Conservation (phyloP, 2,888 invertebrate species). For the Aromia moschata region DNA sequence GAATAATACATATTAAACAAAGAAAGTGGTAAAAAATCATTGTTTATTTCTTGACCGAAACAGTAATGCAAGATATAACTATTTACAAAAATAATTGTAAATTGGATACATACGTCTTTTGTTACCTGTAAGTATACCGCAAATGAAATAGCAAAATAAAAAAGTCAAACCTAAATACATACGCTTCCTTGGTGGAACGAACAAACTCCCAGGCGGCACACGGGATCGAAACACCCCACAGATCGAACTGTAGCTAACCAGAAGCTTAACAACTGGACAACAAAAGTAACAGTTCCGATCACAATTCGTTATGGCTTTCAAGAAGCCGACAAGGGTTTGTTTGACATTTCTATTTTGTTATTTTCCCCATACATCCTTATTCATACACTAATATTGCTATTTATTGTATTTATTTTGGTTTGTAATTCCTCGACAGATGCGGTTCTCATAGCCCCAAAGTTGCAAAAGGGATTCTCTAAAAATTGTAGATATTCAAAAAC, state of each 20-base stretch:
- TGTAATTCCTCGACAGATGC: constrained; percentile 18
- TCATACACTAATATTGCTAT: constrained; percentile 17
- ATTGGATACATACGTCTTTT: too few relatives aligned
- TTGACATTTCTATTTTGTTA: constrained; percentile 47
- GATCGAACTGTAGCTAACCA: constrained; percentile 21
- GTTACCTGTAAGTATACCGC: too few relatives aligned
- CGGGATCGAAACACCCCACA: constrained; percentile 33
- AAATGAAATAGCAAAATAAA: too few relatives aligned
- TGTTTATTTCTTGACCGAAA: too few relatives aligned
- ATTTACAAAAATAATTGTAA: too few relatives aligned
- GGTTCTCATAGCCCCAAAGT: neutral
- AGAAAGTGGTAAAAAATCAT: too few relatives aligned
- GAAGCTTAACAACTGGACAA: constrained; percentile 42
- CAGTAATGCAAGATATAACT: too few relatives aligned
- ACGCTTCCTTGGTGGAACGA: constrained; percentile 29
- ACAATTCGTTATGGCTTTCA: constrained; percentile 50
- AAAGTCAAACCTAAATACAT: too few relatives aligned
- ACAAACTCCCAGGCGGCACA: constrained; percentile 12
- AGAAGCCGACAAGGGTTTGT: constrained; percentile 48
- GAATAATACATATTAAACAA: too few relatives aligned
- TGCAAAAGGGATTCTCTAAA: neutral
- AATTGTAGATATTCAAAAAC: too few relatives aligned
- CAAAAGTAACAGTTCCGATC: constrained; percentile 48
- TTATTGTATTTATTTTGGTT: constrained; percentile 19
- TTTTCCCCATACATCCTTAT: constrained; percentile 22